phyloP scores from a whole-genome alignment of 1,140 invertebrate genomes.

The Proctacanthus coquilletti region DNA sequence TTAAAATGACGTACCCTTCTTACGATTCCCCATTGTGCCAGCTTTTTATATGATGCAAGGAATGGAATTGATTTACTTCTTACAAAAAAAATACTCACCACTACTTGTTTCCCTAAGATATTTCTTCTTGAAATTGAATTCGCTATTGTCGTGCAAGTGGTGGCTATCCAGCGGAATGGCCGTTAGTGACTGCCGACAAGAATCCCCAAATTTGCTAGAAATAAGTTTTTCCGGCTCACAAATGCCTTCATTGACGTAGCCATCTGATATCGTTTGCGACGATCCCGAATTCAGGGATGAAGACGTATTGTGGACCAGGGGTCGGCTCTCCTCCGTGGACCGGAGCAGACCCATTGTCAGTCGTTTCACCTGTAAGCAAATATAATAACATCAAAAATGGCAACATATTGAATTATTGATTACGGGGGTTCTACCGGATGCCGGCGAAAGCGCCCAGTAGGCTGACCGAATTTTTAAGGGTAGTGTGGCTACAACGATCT shows the following conservation, averaged over 20 bases:
- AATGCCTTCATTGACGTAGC: slow-evolving; percentile 61
- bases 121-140: slow-evolving; percentile 18
- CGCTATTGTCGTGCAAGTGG: slow-evolving; percentile 6
- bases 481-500: no score
- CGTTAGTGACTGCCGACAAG: slow-evolving; percentile 27
- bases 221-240: slow-evolving; percentile 37
- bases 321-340: slow-evolving; percentile 40
- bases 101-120: slow-evolving; percentile 28
- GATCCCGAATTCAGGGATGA: slow-evolving; percentile 35
- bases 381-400: slow-evolving; percentile 3
- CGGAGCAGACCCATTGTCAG: slow-evolving; percentile 27
- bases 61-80: neutral
- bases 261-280: slow-evolving; percentile 42
- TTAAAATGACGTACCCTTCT: no score
- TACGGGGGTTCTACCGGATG: no score
- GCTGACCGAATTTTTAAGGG: no score
- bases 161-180: slow-evolving; percentile 21
- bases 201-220: slow-evolving; percentile 29
- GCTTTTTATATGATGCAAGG: neutral
- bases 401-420: no score
- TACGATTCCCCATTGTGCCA: no score
- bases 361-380: slow-evolving; percentile 22
- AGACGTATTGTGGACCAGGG: slow-evolving; percentile 38
- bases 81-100: slow-evolving; percentile 12
- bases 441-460: no score